These are phyloP conservation scores for Anthonomus grandis DNA, from an alignment of 1,140 invertebrate species.

Conservation along the genomic window DNA sequence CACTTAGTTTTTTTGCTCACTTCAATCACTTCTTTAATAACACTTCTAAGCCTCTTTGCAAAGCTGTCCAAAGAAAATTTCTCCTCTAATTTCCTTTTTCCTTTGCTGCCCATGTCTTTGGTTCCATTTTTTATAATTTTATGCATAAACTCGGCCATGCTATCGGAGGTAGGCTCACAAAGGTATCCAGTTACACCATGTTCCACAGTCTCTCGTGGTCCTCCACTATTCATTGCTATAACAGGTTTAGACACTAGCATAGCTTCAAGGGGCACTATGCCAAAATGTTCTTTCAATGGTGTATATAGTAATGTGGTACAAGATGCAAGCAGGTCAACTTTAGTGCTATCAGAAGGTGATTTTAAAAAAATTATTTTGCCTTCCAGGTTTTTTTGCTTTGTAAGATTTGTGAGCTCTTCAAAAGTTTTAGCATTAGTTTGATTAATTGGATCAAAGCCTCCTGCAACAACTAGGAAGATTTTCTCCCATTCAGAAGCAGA, in stretches of 20 bases:
- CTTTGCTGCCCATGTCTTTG: conserved; percentile 65
- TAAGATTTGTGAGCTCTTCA: conserved; percentile 68
- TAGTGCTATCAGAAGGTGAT: conserved; percentile 82
- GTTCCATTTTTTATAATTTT: conserved; percentile 55
- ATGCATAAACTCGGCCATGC: conserved; percentile 78
- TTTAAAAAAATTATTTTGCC: conserved; percentile 80
- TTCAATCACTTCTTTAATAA: conserved; percentile 29
- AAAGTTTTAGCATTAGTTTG: conserved; percentile 88
- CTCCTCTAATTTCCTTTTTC: conserved; percentile 66
- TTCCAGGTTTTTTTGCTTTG: conserved; percentile 62
- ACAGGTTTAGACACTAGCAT: conserved; percentile 94
- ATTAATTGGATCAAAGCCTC: conserved; percentile 91
- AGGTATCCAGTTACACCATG: conserved; percentile 89
- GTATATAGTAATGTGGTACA: conserved; percentile 89
- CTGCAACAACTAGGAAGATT: conserved; percentile 88
- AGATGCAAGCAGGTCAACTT: conserved; percentile 73
- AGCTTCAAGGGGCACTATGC: conserved; percentile 98
- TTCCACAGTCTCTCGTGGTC: conserved; percentile 90
- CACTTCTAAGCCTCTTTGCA: conserved; percentile 17
- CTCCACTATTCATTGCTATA: conserved; percentile 92
- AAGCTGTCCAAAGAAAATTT: conserved; percentile 71
- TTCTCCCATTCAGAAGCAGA: conserved; percentile 56
- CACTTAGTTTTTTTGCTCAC: too few species aligned
- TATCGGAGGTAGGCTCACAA: conserved; percentile 62
- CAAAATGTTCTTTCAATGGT: conserved; percentile 97